phyloP scores from a whole-genome alignment of 2,113 vertebrate species.

The Macheiramphus alcinus region DNA sequence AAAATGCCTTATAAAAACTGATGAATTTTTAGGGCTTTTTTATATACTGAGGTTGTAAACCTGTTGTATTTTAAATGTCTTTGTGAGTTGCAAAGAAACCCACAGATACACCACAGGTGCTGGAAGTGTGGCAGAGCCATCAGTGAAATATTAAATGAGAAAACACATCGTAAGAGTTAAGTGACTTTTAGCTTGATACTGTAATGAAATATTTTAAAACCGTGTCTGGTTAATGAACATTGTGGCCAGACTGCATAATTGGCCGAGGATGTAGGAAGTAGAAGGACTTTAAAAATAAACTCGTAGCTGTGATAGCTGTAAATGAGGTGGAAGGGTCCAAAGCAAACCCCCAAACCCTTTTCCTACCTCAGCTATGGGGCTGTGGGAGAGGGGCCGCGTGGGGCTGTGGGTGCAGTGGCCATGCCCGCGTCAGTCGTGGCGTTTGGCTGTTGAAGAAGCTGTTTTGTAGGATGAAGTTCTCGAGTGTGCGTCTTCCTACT shows the following conservation, averaged over 20 bases:
- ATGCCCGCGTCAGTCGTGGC: fast-evolving
- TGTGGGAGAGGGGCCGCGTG: not conserved
- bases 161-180: not conserved
- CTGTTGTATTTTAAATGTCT: not conserved
- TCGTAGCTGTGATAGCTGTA: not conserved
- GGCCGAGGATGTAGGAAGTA: not conserved
- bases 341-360: not conserved
- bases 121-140: not conserved
- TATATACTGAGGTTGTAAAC: not conserved
- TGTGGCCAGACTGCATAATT: not conserved
- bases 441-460: not conserved
- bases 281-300: not conserved
- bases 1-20: not conserved
- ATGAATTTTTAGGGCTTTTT: not conserved
- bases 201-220: slow-evolving; percentile 1
- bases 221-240: not conserved
- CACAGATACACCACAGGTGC: not conserved
- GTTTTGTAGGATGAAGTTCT: not conserved
- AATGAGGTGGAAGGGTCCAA: not conserved
- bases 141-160: not conserved
- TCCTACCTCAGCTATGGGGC: fast-evolving
- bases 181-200: slow-evolving; percentile 12
- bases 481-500: not conserved
- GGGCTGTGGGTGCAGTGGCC: not conserved
- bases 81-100: not conserved